phyloP scores from a whole-genome alignment of 1,140 invertebrate species.

The Drosophila malerkotliana region DNA sequence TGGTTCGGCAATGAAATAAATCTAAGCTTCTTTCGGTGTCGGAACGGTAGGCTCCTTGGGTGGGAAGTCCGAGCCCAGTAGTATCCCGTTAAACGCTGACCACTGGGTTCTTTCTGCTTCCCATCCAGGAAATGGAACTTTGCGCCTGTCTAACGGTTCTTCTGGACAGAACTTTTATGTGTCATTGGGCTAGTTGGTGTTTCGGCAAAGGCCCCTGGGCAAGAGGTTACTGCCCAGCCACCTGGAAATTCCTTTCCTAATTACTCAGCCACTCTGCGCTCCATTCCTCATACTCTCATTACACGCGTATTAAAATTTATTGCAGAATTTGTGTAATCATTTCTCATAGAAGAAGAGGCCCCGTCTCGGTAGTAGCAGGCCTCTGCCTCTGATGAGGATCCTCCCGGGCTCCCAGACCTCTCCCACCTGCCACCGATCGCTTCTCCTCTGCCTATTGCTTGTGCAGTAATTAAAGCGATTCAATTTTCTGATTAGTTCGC shows the following conservation, averaged over 20 bases:
- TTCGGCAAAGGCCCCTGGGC: background rate
- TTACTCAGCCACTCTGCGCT: constrained; percentile 60
- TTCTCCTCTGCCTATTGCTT: constrained; percentile 67
- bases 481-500: constrained; percentile 83
- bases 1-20: too few relatives aligned
- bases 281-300: constrained; percentile 77
- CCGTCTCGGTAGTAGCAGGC: constrained; percentile 17
- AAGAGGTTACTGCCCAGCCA: background rate
- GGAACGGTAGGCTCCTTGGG: background rate
- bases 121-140: background rate
- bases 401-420: constrained; percentile 4
- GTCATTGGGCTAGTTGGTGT: constrained; percentile 70
- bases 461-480: constrained; percentile 83
- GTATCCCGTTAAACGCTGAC: constrained; percentile 41
- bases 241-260: constrained; percentile 66
- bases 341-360: constrained; percentile 78
- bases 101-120: constrained; percentile 40
- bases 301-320: constrained; percentile 83
- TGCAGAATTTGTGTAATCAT: constrained; percentile 78
- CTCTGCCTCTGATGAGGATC: constrained; percentile 17
- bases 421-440: constrained; percentile 26
- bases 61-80: constrained; percentile 2
- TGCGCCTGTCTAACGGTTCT: constrained; percentile 50
- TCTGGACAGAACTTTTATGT: constrained; percentile 71
- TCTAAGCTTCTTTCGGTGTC: too few relatives aligned